These are phyloP conservation scores for Cichlasoma orientale DNA, from an alignment of 2,797 vertebrate genomes.

Conservation along the genomic window DNA sequence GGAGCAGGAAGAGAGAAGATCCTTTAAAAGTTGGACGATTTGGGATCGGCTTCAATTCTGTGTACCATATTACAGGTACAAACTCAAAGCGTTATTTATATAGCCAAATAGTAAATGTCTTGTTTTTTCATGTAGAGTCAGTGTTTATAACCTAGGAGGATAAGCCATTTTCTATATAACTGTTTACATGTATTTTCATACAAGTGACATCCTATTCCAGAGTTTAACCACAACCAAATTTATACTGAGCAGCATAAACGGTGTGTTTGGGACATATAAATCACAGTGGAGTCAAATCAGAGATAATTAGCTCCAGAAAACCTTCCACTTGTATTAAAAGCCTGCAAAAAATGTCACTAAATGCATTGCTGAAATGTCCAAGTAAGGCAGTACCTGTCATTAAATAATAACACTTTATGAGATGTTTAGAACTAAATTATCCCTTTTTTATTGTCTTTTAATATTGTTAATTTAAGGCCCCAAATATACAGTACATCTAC, in stretches of 20 bases:
- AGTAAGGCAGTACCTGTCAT: too few species aligned
- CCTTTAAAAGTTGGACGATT: constrained; percentile 98
- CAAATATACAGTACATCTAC: not conserved
- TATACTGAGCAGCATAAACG: not conserved
- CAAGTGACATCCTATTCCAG: not conserved
- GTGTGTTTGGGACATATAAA: not conserved
- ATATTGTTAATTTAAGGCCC: not conserved
- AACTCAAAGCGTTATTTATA: not conserved
- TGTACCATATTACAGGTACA: constrained; percentile 97
- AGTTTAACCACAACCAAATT: not conserved
- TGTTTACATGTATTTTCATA: not conserved
- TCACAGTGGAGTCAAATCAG: not conserved
- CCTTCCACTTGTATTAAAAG: not conserved
- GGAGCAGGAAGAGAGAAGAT: constrained; percentile 97
- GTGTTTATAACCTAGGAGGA: not conserved
- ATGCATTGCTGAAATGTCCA: too few species aligned
- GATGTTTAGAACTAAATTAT: not conserved
- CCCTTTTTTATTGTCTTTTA: not conserved
- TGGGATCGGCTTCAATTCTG: constrained; percentile 99
- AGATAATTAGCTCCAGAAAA: not conserved
- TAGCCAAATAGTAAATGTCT: not conserved
- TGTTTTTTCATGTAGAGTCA: not conserved
- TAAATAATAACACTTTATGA: too few species aligned
- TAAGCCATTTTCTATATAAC: not conserved
- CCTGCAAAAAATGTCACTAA: not conserved